phyloP scores from a whole-genome alignment of 1,140 invertebrate genomes.

The Aphidius ervi region DNA sequence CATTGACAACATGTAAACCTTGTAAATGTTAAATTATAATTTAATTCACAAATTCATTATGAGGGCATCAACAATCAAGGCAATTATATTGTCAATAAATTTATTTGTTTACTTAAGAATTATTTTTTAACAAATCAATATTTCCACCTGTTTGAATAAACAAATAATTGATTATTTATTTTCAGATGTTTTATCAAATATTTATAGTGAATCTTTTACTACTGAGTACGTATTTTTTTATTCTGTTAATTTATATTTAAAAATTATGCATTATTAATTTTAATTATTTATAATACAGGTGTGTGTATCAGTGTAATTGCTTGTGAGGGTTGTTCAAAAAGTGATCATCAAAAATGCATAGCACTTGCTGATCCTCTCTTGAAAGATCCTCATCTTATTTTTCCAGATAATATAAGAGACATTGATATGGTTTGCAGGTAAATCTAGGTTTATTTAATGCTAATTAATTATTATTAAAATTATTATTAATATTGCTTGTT shows the following conservation, averaged over 20 bases:
- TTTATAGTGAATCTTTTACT: neutral
- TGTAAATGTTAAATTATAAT: no score
- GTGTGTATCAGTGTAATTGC: conserved; percentile 9
- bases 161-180: no score
- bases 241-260: neutral
- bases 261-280: neutral
- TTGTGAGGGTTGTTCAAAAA: conserved; percentile 47
- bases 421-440: conserved; percentile 58
- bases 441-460: neutral
- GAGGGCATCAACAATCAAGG: no score
- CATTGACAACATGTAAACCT: no score
- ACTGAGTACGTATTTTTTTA: no score
- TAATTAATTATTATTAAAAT: neutral
- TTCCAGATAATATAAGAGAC: conserved; percentile 59
- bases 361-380: conserved; percentile 57
- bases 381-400: conserved; percentile 57
- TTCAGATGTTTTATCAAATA: neutral
- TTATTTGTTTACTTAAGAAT: no score
- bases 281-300: conserved; percentile 14
- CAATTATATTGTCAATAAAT: no score
- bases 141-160: no score
- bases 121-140: no score
- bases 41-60: no score
- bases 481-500: conserved; percentile 1
- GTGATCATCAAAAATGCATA: conserved; percentile 56